Evolutionary conservation across 1,140 invertebrate genomes (phyloP).

Genomic region (Belonocnema kinseyi): DNA sequence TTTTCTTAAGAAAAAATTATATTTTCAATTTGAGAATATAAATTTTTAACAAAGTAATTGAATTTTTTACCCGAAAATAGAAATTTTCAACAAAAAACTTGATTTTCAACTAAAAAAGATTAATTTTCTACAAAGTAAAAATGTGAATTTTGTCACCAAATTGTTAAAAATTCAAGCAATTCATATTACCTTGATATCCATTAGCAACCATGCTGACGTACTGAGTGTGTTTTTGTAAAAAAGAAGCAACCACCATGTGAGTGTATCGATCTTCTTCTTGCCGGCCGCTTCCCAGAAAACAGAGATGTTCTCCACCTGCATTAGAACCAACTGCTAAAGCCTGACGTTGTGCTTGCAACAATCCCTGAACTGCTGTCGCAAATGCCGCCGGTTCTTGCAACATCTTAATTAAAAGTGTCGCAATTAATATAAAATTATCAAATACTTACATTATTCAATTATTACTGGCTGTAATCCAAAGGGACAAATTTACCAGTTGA

Average conservation of each 20-base stretch:
- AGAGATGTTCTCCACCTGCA: slow-evolving; percentile 96
- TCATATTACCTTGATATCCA: slow-evolving; percentile 86
- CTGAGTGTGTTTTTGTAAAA: slow-evolving; percentile 94
- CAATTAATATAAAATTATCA: neutral
- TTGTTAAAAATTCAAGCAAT: no score
- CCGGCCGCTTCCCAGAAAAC: slow-evolving; percentile 96
- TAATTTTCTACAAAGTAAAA: no score
- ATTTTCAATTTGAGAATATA: no score
- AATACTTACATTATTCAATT: neutral
- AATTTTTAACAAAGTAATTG: no score
- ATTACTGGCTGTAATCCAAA: no score
- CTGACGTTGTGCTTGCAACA: slow-evolving; percentile 92
- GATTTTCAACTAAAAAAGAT: no score
- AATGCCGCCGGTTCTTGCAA: slow-evolving; percentile 96
- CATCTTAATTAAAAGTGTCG: slow-evolving; percentile 79
- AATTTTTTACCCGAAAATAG: no score
- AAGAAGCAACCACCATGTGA: slow-evolving; percentile 98
- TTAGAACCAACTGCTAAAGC: slow-evolving; percentile 91
- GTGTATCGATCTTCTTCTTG: slow-evolving; percentile 98
- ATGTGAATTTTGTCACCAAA: no score
- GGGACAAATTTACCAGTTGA: no score
- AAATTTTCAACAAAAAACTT: no score
- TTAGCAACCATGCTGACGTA: slow-evolving; percentile 95
- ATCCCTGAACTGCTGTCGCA: slow-evolving; percentile 94
- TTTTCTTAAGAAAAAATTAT: no score